phyloP scores from a whole-genome alignment of 2,797 vertebrate species.

The Crocidura indochinensis region DNA sequence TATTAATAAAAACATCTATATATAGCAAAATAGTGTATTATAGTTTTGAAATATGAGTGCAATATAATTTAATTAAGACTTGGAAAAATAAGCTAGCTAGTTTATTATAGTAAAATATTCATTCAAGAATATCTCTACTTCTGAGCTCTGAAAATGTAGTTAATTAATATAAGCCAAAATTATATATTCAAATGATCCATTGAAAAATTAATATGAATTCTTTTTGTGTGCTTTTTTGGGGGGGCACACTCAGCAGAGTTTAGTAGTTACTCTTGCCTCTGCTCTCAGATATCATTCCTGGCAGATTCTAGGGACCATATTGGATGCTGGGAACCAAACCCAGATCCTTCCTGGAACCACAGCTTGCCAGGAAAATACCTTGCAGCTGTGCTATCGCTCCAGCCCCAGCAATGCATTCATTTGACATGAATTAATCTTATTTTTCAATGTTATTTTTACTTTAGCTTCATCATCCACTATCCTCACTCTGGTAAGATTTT shows the following conservation, averaged over 20 bases:
- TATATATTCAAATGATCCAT: background rate
- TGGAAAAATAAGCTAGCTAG: background rate
- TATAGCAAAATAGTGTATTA: background rate
- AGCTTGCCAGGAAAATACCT: too few species aligned
- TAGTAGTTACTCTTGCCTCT: too few species aligned
- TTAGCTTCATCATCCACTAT: background rate
- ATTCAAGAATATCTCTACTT: background rate
- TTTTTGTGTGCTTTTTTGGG: too few species aligned
- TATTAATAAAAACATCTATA: background rate
- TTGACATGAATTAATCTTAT: background rate
- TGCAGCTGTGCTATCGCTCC: too few species aligned
- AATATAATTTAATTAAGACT: background rate
- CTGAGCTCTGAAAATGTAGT: background rate
- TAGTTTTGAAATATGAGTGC: constrained; percentile 12
- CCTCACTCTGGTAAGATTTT: background rate
- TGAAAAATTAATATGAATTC: background rate
- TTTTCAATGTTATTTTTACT: constrained; percentile 39
- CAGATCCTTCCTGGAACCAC: too few species aligned
- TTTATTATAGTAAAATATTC: constrained; percentile 52
- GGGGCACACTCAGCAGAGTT: too few species aligned
- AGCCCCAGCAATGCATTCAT: too few species aligned
- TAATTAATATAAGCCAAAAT: background rate
- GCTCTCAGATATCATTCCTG: too few species aligned
- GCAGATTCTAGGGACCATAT: too few species aligned
- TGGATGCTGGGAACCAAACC: too few species aligned